Percentiles rank a stretch among this genome's conserved stretches.
Evolutionary conservation across 2,797 vertebrate genomes (phyloP).

Genomic region (Pogonophryne albipinna): DNA sequence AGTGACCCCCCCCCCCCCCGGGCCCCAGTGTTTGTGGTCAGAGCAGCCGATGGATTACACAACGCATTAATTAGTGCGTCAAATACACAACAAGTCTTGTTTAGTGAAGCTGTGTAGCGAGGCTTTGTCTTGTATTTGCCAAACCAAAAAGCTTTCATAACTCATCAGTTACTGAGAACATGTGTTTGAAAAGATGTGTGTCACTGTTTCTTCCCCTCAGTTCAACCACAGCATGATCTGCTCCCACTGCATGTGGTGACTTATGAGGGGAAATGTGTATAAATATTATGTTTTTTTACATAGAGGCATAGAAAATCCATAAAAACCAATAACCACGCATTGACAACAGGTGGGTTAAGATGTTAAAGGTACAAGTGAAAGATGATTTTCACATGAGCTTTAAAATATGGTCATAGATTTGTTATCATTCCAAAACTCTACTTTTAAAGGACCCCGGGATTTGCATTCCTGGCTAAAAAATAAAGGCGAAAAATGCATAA

Average conservation of each 20-base stretch:
- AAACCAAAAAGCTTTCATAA: conserved; percentile 50
- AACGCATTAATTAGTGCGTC: conserved; percentile 67
- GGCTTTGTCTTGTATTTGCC: conserved; percentile 35
- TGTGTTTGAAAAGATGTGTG: too few relatives aligned
- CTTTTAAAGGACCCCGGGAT: neutral
- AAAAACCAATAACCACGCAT: neutral
- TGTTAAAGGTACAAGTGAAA: neutral
- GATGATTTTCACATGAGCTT: neutral
- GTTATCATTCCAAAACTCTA: conserved; percentile 29
- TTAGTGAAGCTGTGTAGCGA: conserved; percentile 53
- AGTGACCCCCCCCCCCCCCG: too few relatives aligned
- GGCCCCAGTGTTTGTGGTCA: conserved; percentile 17
- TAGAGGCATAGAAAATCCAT: too few relatives aligned
- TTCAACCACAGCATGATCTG: too few relatives aligned
- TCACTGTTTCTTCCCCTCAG: too few relatives aligned
- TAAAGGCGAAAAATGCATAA: conserved; percentile 48
- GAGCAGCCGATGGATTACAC: conserved; percentile 56
- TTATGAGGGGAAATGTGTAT: too few relatives aligned
- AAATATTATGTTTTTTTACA: too few relatives aligned
- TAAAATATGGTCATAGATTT: neutral
- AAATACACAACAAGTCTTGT: conserved; percentile 54
- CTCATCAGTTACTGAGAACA: conserved; percentile 1
- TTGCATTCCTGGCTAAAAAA: conserved; percentile 34
- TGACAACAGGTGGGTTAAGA: too few relatives aligned
- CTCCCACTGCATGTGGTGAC: too few relatives aligned